Conservation (phyloP, 2,113 vertebrate genomes). For the Vombatus ursinus region DNA sequence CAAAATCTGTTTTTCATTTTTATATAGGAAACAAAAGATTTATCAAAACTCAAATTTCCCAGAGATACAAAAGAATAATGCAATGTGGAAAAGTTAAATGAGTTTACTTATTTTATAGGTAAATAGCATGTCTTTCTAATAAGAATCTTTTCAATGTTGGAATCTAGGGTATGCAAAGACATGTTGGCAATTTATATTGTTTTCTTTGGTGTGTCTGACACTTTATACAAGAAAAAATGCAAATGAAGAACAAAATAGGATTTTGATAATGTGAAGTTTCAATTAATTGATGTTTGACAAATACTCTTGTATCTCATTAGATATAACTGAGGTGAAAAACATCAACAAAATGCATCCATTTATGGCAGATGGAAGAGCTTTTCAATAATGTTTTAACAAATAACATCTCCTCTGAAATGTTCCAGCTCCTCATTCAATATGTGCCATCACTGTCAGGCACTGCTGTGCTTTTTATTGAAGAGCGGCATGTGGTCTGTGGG, state of each 20-base stretch:
- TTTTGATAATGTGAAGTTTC: conserved; percentile 46
- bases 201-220: neutral
- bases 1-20: conserved; percentile 18
- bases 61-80: neutral
- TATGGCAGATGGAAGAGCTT: conserved; percentile 65
- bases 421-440: conserved; percentile 59
- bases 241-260: conserved; percentile 44
- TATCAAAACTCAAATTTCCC: conserved; percentile 30
- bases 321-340: conserved; percentile 2
- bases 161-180: neutral
- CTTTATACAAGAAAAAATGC: conserved; percentile 29
- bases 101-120: neutral
- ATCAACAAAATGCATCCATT: conserved; percentile 56
- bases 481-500: conserved; percentile 50
- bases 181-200: conserved; percentile 16
- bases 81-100: neutral
- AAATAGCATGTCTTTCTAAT: neutral
- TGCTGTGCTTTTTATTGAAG: conserved; percentile 49
- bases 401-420: conserved; percentile 38
- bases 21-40: neutral
- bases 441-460: conserved; percentile 39
- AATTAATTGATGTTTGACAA: conserved; percentile 63
- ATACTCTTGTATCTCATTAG: conserved; percentile 54
- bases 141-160: neutral
- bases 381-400: conserved; percentile 58